Evolutionary conservation across 1,140 invertebrate species (phyloP).

Genomic region (Diorhabda elongata): DNA sequence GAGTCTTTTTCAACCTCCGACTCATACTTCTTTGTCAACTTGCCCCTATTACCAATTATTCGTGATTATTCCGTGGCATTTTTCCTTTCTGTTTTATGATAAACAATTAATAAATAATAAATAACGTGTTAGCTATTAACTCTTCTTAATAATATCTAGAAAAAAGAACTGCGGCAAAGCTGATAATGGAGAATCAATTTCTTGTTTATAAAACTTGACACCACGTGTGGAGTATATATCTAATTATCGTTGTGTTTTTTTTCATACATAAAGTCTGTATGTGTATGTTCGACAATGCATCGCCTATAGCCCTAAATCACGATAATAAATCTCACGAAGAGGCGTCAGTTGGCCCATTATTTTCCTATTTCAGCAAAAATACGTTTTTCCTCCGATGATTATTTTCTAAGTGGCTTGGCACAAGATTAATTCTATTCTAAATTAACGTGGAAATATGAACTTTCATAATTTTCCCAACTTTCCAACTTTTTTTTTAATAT

Average conservation of each 20-base stretch:
- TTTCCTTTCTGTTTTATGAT: no score
- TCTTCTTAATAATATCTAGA: no score
- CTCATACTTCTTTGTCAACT: no score
- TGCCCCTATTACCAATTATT: no score
- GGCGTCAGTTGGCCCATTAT: conserved; percentile 1
- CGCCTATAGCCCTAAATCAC: neutral
- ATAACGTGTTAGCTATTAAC: no score
- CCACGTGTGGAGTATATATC: no score
- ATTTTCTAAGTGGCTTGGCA: neutral
- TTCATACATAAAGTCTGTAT: neutral
- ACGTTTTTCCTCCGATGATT: neutral
- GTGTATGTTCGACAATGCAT: neutral
- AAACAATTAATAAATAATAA: no score
- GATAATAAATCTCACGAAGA: neutral
- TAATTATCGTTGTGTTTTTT: neutral
- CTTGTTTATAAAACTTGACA: no score
- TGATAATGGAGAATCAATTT: no score
- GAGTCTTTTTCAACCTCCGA: no score
- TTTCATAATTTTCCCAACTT: neutral
- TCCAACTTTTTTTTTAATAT: neutral
- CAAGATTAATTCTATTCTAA: conserved; percentile 1
- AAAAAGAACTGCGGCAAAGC: no score
- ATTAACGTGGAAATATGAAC: neutral
- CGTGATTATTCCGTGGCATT: no score
- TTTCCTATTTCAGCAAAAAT: neutral